phyloP scores from a whole-genome alignment of 2,797 vertebrate species.

The Accipiter fasciatus region DNA sequence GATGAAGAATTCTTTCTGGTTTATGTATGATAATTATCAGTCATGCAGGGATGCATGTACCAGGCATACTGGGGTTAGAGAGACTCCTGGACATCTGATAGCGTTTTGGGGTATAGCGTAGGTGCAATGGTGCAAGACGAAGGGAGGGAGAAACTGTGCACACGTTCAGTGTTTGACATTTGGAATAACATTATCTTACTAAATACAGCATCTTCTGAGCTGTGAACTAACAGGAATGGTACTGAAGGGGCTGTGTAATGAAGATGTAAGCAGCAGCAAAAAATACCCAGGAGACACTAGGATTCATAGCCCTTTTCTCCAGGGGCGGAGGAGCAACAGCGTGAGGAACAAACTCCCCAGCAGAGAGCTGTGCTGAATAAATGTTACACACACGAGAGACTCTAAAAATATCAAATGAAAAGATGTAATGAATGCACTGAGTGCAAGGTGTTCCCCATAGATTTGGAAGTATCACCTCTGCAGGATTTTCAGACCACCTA shows the following conservation, averaged over 20 bases:
- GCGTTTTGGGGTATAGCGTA: not conserved
- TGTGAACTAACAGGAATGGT: not conserved
- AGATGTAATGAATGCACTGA: slow-evolving; percentile 76
- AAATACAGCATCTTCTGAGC: not conserved
- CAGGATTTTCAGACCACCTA: not conserved
- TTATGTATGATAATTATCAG: not conserved
- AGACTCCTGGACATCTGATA: not conserved
- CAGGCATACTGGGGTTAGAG: not conserved
- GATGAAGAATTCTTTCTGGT: not conserved
- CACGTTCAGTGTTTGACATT: not conserved
- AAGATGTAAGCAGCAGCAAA: slow-evolving; percentile 3
- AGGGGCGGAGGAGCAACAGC: not conserved
- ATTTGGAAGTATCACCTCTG: not conserved
- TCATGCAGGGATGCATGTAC: not conserved
- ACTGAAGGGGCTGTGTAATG: not conserved
- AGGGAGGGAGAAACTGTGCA: not conserved
- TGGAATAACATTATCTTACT: not conserved
- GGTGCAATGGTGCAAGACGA: not conserved
- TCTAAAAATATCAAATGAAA: not conserved
- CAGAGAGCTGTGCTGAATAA: not conserved
- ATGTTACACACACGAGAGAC: slow-evolving; percentile 9
- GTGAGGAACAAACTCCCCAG: not conserved
- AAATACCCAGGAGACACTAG: not conserved
- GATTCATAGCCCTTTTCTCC: slow-evolving; percentile 33
- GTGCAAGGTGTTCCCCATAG: slow-evolving; percentile 63